Evolutionary conservation across 1,140 invertebrate species (phyloP), one percentile per base, ranked within the genome.

Genomic region (Eupristina koningsbergeri): DNA sequence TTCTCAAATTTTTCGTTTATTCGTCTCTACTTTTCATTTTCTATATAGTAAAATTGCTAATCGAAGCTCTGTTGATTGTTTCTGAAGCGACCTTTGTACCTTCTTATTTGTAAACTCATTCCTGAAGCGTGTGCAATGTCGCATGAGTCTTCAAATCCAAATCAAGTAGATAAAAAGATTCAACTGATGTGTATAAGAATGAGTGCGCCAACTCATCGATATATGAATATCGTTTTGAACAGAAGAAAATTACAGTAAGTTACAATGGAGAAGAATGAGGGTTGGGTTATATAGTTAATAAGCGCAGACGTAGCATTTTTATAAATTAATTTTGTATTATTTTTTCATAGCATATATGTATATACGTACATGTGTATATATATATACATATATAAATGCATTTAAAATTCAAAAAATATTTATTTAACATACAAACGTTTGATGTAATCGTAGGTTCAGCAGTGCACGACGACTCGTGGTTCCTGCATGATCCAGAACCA

Each of bases 21-120:
- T 50, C 73, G 1, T 53, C 45, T 73, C 34, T 47, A n/a, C 53
- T 29, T 76, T 36, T 26, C 74, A 36, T n/a, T 53, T 71, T 64
- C 47, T 34, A 2, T 73, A 79, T 79, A 36, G 79, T 86, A 84
- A 89, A 89, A 87, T 89, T 81, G 88, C 90, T 92, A 92, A 91
- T 89, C 88, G 87, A 92, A 92, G 91, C 91, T 91, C 89, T 89
- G 88, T 89, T 91, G 88, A 90, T 92, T 91, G 90, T 90, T 90
- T 89, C 85, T 87, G 87, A 86, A 90, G 87, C 86, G 87, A 88
- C 85, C 87, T 69, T 67, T 41, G 39, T 81, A 53, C 69, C 71
- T 74, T 76, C 29, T 34, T 50, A 71, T 53, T 64, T 50, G 39
- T 67, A 78, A 63, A 64, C 39, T 81, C n/a, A 31, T 75, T 45